Percentiles rank a stretch among this genome's conserved stretches.
Conservation (phyloP, 2,888 invertebrate species). For the Phyllotreta cruciferae region DNA sequence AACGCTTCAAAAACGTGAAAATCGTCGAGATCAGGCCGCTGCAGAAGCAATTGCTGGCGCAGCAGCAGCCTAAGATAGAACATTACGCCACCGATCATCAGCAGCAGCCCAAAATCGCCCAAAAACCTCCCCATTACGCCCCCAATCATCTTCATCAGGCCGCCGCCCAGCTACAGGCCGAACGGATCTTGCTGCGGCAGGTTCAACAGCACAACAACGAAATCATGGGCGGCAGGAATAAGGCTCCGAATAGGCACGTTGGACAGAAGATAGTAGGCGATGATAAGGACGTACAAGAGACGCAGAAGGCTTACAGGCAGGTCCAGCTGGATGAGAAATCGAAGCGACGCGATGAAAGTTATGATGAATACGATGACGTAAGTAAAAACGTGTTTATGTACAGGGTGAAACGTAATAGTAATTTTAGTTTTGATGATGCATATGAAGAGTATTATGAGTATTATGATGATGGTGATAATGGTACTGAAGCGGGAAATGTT, state of each 20-base stretch:
- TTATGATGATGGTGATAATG: slow-evolving; percentile 23
- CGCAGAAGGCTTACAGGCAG: slow-evolving; percentile 33
- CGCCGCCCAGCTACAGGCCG: slow-evolving; percentile 32
- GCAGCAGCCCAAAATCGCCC: slow-evolving; percentile 32
- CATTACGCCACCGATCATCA: slow-evolving; percentile 42
- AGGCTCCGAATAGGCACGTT: slow-evolving; percentile 2
- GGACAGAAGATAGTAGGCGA: slow-evolving; percentile 9
- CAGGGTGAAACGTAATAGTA: background rate
- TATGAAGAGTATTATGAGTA: slow-evolving; percentile 27
- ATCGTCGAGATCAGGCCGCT: background rate
- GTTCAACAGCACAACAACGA: slow-evolving; percentile 36
- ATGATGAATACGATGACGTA: slow-evolving; percentile 38
- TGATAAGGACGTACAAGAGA: slow-evolving; percentile 25
- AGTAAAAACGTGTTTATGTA: slow-evolving; percentile 30
- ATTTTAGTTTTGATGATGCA: slow-evolving; percentile 14
- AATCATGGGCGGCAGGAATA: slow-evolving; percentile 18
- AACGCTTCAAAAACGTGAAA: too few relatives aligned
- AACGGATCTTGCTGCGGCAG: slow-evolving; percentile 30
- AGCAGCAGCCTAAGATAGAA: slow-evolving; percentile 10
- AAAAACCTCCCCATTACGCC: slow-evolving; percentile 37
- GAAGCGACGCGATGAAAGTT: slow-evolving; percentile 21
- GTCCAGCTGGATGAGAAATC: slow-evolving; percentile 32
- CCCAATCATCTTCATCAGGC: slow-evolving; percentile 40
- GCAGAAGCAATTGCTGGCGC: slow-evolving; percentile 1
- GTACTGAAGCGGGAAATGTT: background rate